A percentile compares a stretch with the other conserved stretches of the same genome.
These are phyloP conservation scores for Turnix velox DNA, from an alignment of 2,113 vertebrate genomes.

Conservation along the genomic window DNA sequence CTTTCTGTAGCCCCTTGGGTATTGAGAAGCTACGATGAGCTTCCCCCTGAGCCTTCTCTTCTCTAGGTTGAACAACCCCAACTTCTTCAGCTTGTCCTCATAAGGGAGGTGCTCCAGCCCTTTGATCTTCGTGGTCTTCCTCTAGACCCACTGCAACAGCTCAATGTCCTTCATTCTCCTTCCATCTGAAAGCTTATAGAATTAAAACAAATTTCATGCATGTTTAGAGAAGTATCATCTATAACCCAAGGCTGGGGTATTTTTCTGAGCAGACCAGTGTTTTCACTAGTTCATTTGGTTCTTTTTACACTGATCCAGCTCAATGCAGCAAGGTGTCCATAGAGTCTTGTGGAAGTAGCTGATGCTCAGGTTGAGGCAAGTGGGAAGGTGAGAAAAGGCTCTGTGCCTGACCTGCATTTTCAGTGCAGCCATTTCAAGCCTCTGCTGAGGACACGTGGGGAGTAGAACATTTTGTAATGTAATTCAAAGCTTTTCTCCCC, in stretches of 20 bases:
- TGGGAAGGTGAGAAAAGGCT: not conserved
- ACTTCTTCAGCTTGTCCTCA: too few species aligned
- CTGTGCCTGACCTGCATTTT: not conserved
- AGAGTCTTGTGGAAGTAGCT: not conserved
- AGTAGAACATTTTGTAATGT: not conserved
- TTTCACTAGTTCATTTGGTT: not conserved
- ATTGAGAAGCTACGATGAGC: too few species aligned
- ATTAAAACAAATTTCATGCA: not conserved
- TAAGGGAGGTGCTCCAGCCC: too few species aligned
- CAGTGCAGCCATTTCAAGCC: not conserved
- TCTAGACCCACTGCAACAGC: too few species aligned
- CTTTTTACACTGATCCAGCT: not conserved
- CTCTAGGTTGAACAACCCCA: too few species aligned
- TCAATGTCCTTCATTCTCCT: not conserved
- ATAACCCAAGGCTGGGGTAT: not conserved
- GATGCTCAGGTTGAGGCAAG: not conserved
- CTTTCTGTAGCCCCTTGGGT: too few species aligned
- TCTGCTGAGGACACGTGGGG: fast-evolving
- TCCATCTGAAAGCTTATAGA: not conserved
- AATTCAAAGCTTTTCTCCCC: not conserved
- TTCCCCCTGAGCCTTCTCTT: too few species aligned
- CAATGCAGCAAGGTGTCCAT: too few species aligned
- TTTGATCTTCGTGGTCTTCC: too few species aligned
- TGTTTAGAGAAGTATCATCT: not conserved
- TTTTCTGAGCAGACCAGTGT: not conserved